Conservation (phyloP, 2,113 vertebrate genomes). For the Aepyceros melampus region DNA sequence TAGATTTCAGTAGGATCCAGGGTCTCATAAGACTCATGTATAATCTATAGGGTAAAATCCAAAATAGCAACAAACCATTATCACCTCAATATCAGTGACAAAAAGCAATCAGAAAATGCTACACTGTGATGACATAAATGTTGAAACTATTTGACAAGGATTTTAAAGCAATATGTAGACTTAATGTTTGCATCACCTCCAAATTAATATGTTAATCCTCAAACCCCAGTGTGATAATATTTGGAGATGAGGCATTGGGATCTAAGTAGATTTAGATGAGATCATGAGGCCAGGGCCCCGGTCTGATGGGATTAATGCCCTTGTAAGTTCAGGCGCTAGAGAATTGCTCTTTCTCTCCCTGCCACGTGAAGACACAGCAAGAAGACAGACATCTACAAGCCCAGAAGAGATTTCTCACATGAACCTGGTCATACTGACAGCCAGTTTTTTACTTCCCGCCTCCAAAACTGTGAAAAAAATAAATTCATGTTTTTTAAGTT, state of each 20-base stretch:
- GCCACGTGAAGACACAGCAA: not conserved
- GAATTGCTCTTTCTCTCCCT: not conserved
- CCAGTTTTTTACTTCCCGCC: not conserved
- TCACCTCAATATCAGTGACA: not conserved
- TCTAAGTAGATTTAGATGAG: not conserved
- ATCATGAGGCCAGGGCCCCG: fast-evolving
- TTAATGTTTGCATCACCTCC: not conserved
- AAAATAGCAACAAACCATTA: not conserved
- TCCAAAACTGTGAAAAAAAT: not conserved
- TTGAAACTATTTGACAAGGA: not conserved
- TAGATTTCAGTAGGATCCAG: not conserved
- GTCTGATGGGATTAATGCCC: not conserved
- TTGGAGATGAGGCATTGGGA: not conserved
- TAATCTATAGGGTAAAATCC: not conserved
- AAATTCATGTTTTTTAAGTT: not conserved
- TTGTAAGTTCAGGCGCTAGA: not conserved
- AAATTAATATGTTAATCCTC: not conserved
- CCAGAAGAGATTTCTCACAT: not conserved
- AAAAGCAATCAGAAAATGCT: not conserved
- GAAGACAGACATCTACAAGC: not conserved
- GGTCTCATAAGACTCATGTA: not conserved
- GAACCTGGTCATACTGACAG: not conserved
- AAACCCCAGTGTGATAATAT: not conserved
- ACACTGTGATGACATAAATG: not conserved
- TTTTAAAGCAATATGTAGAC: not conserved